phyloP scores from a whole-genome alignment of 2,113 vertebrate species.

The Vireo altiloquus region DNA sequence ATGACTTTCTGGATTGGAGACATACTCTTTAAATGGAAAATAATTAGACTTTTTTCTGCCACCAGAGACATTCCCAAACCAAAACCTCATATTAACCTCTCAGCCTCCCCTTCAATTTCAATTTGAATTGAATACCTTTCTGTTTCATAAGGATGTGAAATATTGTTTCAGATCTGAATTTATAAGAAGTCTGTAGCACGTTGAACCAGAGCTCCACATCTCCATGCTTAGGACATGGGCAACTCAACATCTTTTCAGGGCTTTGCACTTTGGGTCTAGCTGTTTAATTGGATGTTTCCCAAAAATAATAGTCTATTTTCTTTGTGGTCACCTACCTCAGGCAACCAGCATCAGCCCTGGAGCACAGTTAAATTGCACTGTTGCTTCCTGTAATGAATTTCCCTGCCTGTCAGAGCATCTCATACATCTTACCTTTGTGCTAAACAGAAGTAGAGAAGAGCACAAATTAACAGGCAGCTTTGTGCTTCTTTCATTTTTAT shows the following conservation, averaged over 20 bases:
- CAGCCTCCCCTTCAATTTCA: conserved; percentile 28
- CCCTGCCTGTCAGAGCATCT: background rate
- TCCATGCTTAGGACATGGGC: background rate
- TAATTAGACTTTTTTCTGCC: conserved; percentile 18
- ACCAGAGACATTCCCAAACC: background rate
- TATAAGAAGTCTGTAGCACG: background rate
- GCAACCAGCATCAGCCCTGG: background rate
- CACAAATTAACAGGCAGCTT: conserved; percentile 18
- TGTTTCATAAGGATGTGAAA: conserved; percentile 6
- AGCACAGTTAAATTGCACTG: background rate
- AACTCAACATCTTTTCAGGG: background rate
- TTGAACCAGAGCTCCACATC: background rate
- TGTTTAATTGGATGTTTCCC: background rate
- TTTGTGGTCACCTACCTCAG: background rate
- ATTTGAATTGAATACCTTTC: conserved; percentile 33
- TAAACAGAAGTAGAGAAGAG: background rate
- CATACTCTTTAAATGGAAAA: conserved; percentile 32
- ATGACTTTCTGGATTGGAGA: background rate
- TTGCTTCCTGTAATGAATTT: background rate
- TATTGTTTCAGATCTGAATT: conserved; percentile 9
- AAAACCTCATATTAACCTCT: conserved; percentile 31
- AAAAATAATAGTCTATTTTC: background rate
- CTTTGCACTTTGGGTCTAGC: background rate
- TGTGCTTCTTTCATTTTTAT: conserved; percentile 61
- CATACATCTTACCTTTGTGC: background rate